Conservation (phyloP, 2,113 vertebrate species). For the Trochalopteron elliotii region DNA sequence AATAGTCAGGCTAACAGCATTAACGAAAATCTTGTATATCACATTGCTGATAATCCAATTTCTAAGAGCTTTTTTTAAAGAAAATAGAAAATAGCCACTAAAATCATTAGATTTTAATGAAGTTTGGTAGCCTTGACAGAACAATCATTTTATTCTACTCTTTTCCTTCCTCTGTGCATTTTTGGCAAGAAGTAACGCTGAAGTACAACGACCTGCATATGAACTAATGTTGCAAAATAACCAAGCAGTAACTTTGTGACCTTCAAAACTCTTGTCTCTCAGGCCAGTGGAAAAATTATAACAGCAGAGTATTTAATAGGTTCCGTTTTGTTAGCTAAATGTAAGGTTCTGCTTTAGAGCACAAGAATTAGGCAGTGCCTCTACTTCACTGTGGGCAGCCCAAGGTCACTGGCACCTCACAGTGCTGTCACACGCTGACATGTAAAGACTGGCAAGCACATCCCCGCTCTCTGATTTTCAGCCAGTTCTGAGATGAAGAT, state of each 20-base stretch:
- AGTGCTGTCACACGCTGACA: background rate
- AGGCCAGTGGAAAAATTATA: background rate
- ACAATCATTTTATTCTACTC: background rate
- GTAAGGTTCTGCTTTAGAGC: background rate
- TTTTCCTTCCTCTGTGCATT: background rate
- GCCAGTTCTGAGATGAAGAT: background rate
- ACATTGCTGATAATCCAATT: background rate
- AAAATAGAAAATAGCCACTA: background rate
- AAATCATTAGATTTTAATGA: constrained; percentile 7
- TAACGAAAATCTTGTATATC: background rate
- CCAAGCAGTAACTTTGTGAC: background rate
- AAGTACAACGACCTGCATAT: background rate
- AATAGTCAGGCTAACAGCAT: background rate
- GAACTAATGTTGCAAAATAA: background rate
- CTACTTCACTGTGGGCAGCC: background rate
- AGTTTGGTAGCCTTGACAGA: background rate
- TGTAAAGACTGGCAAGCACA: background rate
- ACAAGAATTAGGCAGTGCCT: background rate
- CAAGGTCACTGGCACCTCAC: background rate
- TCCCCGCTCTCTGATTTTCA: background rate
- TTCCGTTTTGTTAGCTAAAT: background rate
- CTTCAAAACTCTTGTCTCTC: background rate
- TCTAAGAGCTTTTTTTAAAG: background rate
- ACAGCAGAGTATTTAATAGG: background rate
- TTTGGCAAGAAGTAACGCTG: background rate